Conservation (phyloP, 2,113 vertebrate species). For the Tamias sibiricus region DNA sequence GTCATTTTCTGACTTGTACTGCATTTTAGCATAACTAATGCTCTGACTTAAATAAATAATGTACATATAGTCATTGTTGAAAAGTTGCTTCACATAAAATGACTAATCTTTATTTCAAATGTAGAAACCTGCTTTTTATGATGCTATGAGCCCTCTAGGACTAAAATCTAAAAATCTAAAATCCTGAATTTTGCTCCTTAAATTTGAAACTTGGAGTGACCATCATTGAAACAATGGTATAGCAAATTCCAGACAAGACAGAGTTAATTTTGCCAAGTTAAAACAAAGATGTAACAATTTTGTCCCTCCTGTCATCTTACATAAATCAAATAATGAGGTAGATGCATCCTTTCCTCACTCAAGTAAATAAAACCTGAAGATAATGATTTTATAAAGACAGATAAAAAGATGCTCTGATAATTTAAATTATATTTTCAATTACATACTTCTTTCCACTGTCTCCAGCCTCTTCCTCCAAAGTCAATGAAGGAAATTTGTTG, state of each 20-base stretch:
- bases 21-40: neutral
- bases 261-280: neutral
- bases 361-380: neutral
- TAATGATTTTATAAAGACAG: neutral
- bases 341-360: neutral
- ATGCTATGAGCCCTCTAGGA: neutral
- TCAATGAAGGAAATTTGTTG: neutral
- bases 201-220: neutral
- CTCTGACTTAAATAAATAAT: neutral
- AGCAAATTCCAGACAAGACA: neutral
- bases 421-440: neutral
- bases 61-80: neutral
- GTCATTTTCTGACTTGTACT: slow-evolving; percentile 52
- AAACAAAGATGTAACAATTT: neutral
- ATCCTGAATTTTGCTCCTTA: neutral
- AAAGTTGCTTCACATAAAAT: neutral
- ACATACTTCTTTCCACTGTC: neutral
- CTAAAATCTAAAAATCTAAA: neutral
- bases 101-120: neutral
- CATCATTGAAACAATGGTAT: neutral
- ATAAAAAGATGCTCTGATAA: neutral
- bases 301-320: neutral
- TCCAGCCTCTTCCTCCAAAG: neutral
- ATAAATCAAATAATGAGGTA: neutral
- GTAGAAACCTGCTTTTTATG: neutral